A percentile compares a stretch with the other conserved stretches of the same genome.
Conservation (phyloP, 2,113 vertebrate species). For the Oophaga pumilio region DNA sequence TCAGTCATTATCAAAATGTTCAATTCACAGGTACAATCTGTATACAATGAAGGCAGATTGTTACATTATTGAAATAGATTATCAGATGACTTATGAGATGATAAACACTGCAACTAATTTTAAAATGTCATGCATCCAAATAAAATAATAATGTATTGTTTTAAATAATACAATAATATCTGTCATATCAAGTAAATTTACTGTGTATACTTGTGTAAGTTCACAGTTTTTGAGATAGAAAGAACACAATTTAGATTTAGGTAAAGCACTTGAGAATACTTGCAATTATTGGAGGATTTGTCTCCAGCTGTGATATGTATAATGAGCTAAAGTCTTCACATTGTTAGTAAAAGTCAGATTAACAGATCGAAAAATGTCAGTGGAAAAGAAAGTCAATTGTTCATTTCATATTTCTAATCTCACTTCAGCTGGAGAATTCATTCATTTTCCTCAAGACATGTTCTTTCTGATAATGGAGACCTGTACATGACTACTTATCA, state of each 20-base stretch:
- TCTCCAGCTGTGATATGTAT: conserved; percentile 34
- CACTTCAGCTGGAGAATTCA: conserved; percentile 4
- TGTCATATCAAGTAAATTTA: not conserved
- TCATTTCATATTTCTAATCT: conserved; percentile 38
- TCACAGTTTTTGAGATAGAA: conserved; percentile 5
- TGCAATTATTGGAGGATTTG: conserved; percentile 25
- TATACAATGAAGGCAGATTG: too few relatives aligned
- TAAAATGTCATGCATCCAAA: not conserved
- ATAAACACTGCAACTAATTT: too few relatives aligned
- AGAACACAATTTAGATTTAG: not conserved
- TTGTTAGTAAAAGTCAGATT: conserved; percentile 37
- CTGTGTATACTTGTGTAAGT: not conserved
- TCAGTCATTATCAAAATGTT: too few relatives aligned
- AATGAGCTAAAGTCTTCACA: conserved; percentile 28
- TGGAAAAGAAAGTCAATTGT: conserved; percentile 32
- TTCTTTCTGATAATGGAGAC: not conserved
- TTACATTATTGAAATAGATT: too few relatives aligned
- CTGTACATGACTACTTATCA: conserved; percentile 20
- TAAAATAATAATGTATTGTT: not conserved
- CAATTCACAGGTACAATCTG: too few relatives aligned
- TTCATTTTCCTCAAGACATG: not conserved
- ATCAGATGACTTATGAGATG: too few relatives aligned
- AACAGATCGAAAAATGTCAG: conserved; percentile 24
- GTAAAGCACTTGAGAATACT: conserved; percentile 30
- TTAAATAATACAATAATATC: not conserved